A percentile compares a stretch with the other conserved stretches of the same genome.
phyloP scores from a whole-genome alignment of 1,140 invertebrate species.

The Mycetomoellerius zeteki region DNA sequence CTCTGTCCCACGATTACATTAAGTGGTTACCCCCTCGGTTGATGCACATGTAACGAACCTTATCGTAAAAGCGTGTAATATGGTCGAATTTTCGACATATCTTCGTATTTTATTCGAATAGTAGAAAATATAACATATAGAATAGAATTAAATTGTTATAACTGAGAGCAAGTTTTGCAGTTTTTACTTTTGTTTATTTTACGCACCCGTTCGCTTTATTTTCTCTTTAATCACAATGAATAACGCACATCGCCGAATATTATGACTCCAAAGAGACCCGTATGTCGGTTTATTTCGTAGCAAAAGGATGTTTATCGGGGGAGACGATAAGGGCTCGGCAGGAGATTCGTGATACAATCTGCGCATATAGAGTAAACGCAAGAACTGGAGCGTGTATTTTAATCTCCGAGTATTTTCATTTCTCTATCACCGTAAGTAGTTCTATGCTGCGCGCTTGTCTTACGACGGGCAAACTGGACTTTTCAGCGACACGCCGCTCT shows the following conservation, averaged over 20 bases:
- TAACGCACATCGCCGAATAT: not conserved
- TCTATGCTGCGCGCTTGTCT: conserved; percentile 11
- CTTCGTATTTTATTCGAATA: not conserved
- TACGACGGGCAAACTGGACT: not conserved
- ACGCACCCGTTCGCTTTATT: not conserved
- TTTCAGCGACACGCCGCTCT: not conserved
- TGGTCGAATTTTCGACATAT: not conserved
- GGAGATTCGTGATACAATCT: conserved; percentile 48
- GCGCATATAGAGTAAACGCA: conserved; percentile 42
- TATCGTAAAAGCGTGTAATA: too few relatives aligned
- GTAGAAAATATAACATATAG: not conserved
- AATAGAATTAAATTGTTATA: not conserved
- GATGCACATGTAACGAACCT: too few relatives aligned
- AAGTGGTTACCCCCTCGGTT: too few relatives aligned
- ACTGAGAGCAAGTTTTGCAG: not conserved
- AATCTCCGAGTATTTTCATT: conserved; percentile 57
- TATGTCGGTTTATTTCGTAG: not conserved
- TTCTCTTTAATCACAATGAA: not conserved
- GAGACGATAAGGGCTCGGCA: not conserved
- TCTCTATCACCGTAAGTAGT: conserved; percentile 12
- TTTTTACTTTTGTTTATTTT: not conserved
- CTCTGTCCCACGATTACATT: too few relatives aligned
- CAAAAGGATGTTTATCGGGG: conserved; percentile 26
- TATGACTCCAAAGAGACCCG: not conserved
- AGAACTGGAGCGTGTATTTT: conserved; percentile 48